A percentile compares a stretch with the other conserved stretches of the same genome.
Conservation (phyloP, 2,888 invertebrate genomes). For the Machimus atricapillus region DNA sequence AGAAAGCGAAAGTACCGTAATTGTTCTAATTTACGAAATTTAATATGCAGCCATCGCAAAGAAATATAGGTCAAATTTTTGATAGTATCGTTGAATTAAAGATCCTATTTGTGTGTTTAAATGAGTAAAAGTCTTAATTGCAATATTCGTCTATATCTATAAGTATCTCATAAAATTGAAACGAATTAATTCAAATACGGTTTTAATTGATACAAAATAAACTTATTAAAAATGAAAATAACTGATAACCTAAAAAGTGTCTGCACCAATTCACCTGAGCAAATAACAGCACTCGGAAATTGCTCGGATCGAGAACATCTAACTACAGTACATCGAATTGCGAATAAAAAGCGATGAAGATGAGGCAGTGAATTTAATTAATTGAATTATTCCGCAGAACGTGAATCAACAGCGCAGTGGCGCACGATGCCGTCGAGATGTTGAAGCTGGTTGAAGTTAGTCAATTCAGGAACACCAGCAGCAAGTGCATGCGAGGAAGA, state of each 20-base stretch:
- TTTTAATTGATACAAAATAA: neutral
- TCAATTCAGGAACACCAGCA: neutral
- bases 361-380: neutral
- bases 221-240: neutral
- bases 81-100: neutral
- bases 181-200: neutral
- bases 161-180: neutral
- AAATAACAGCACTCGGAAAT: slow-evolving; percentile 5
- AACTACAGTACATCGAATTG: neutral
- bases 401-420: neutral
- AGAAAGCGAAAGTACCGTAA: no score
- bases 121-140: no score
- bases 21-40: no score
- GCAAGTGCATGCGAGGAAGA: neutral
- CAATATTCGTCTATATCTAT: neutral
- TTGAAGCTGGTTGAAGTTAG: no score
- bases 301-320: neutral
- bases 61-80: neutral
- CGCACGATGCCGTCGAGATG: neutral
- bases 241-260: neutral
- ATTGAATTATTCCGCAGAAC: neutral
- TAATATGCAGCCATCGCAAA: neutral
- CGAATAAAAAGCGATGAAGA: neutral
- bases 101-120: no score
- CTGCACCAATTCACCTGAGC: neutral